Conservation (phyloP, 1,140 invertebrate species). For the Brachionus plicatilis region DNA sequence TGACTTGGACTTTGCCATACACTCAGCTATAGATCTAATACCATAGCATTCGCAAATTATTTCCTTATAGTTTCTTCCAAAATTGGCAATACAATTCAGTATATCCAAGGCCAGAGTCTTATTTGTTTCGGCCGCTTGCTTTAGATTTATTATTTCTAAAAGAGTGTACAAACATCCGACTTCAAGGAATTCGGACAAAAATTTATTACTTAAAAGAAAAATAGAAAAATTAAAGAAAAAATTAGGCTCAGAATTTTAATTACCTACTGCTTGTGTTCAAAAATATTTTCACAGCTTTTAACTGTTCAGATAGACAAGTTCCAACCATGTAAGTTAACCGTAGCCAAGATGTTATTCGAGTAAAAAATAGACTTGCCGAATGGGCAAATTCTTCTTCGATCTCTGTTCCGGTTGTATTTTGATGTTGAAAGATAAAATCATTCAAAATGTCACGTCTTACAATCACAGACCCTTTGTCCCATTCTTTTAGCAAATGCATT, state of each 20-base stretch:
- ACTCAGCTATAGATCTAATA: constrained; percentile 55
- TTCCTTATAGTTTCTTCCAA: constrained; percentile 55
- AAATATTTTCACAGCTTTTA: constrained; percentile 51
- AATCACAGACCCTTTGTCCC: constrained; percentile 53
- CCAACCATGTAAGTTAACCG: constrained; percentile 53
- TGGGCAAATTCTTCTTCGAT: constrained; percentile 55
- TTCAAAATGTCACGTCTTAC: constrained; percentile 50
- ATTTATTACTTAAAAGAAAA: constrained; percentile 50
- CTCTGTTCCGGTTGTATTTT: constrained; percentile 55
- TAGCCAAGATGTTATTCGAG: constrained; percentile 54
- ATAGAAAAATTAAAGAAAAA: not conserved
- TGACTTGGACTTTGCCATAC: constrained; percentile 53
- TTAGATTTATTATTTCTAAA: constrained; percentile 53
- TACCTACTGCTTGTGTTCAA: constrained; percentile 56
- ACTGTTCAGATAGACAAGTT: constrained; percentile 51
- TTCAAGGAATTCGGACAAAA: constrained; percentile 55
- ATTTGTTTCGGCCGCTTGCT: constrained; percentile 53
- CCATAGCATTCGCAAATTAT: constrained; percentile 57
- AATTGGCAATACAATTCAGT: constrained; percentile 51
- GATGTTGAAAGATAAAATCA: constrained; percentile 53
- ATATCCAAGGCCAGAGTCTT: constrained; percentile 51
- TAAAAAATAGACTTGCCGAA: constrained; percentile 55
- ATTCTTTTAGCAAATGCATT: constrained; percentile 52
- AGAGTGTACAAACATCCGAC: constrained; percentile 54
- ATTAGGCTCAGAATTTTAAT: constrained; percentile 17